Percentiles rank a stretch among this genome's conserved stretches.
Evolutionary conservation across 2,888 invertebrate species (phyloP).

Genomic region (Zaprionus bogoriensis): DNA sequence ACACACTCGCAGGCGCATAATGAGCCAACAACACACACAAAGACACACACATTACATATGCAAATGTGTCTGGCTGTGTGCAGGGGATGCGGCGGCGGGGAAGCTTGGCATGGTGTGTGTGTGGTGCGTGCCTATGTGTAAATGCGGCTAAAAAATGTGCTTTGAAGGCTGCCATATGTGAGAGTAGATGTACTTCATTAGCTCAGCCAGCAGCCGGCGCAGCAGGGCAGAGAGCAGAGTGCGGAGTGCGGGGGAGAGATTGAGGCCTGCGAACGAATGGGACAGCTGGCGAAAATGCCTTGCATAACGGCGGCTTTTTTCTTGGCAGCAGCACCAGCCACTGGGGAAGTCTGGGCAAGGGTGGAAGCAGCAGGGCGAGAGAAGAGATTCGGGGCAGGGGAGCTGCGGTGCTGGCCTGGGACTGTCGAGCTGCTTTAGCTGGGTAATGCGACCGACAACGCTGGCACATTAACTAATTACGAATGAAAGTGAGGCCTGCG

Average conservation of each 20-base stretch:
- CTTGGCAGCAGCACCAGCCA: constrained; percentile 14
- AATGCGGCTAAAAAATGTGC: constrained; percentile 45
- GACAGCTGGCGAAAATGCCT: constrained; percentile 37
- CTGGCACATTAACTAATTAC: constrained; percentile 71
- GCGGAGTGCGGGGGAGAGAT: not conserved
- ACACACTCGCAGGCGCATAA: constrained; percentile 7
- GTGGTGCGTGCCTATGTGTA: constrained; percentile 48
- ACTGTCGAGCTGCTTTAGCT: constrained; percentile 32
- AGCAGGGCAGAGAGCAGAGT: not conserved
- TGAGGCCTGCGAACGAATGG: constrained; percentile 28
- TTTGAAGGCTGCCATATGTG: constrained; percentile 58
- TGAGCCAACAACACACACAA: constrained; percentile 29
- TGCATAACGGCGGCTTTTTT: constrained; percentile 16
- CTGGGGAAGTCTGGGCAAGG: not conserved
- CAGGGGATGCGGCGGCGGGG: not conserved
- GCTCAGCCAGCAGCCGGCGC: constrained; percentile 49
- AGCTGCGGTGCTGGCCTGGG: not conserved
- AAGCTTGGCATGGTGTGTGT: constrained; percentile 2
- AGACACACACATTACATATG: constrained; percentile 33
- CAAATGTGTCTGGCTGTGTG: constrained; percentile 30
- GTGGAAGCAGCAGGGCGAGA: not conserved
- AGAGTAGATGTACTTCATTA: constrained; percentile 65
- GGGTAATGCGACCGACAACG: constrained; percentile 52
- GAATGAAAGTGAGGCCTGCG: constrained; percentile 29
- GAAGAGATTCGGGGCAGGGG: not conserved